Evolutionary conservation across 2,113 vertebrate genomes (phyloP).

Genomic region (Ahaetulla prasina): DNA sequence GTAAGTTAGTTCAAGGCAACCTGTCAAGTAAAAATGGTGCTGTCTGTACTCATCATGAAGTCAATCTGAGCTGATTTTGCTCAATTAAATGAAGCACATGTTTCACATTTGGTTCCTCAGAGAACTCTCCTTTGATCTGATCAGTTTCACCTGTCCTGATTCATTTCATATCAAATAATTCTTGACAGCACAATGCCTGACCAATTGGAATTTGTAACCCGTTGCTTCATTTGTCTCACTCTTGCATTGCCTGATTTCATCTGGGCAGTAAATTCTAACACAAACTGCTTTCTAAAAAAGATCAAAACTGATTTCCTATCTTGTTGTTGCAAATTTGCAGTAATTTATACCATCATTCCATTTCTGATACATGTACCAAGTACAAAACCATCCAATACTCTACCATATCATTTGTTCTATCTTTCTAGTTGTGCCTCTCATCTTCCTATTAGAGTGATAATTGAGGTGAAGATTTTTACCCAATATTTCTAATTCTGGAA

Average conservation of each 20-base stretch:
- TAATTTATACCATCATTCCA: not conserved
- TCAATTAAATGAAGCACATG: not conserved
- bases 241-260: not conserved
- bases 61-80: not conserved
- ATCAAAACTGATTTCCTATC: not conserved
- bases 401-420: not conserved
- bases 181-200: not conserved
- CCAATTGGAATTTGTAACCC: not conserved
- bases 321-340: not conserved
- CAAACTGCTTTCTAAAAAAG: not conserved
- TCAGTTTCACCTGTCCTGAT: slow-evolving; percentile 6
- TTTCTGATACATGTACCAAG: not conserved
- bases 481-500: too few relatives aligned
- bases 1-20: not conserved
- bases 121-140: slow-evolving; percentile 6
- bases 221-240: slow-evolving; percentile 3
- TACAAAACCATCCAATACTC: not conserved
- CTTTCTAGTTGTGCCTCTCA: not conserved
- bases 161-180: not conserved
- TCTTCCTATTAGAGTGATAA: not conserved
- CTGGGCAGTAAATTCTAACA: not conserved
- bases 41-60: not conserved
- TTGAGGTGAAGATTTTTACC: not conserved
- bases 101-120: not conserved
- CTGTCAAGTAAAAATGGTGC: not conserved